Evolutionary conservation across 2,113 vertebrate genomes (phyloP).

Genomic region (Megalops atlanticus): DNA sequence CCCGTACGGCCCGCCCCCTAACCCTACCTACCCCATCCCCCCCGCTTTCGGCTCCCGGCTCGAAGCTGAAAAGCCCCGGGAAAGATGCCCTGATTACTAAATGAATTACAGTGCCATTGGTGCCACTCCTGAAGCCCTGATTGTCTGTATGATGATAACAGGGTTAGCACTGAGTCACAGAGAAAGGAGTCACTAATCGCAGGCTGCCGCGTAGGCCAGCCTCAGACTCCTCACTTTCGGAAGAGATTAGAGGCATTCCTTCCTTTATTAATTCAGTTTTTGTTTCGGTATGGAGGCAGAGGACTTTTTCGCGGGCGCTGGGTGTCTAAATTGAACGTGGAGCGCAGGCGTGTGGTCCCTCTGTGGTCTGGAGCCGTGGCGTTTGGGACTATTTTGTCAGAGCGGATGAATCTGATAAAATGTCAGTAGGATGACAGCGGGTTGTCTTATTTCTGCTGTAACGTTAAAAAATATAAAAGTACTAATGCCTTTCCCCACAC

Average conservation of each 20-base stretch:
- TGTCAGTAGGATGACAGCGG: not conserved
- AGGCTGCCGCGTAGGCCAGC: slow-evolving; percentile 33
- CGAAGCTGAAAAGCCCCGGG: slow-evolving; percentile 44
- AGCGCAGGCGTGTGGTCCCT: not conserved
- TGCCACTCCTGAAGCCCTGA: slow-evolving; percentile 63
- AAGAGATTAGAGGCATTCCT: slow-evolving; percentile 34
- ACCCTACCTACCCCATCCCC: slow-evolving; percentile 34
- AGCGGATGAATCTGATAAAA: not conserved
- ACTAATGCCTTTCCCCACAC: not conserved
- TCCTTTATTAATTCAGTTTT: slow-evolving; percentile 26
- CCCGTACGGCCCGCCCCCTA: too few species aligned
- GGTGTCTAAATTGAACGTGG: not conserved
- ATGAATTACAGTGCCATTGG: slow-evolving; percentile 52
- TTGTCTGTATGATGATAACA: slow-evolving; percentile 65
- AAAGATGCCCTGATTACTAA: slow-evolving; percentile 73
- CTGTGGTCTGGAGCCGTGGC: not conserved
- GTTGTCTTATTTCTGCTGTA: not conserved
- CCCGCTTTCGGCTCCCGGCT: slow-evolving; percentile 38
- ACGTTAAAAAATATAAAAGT: not conserved
- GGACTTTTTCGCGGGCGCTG: not conserved
- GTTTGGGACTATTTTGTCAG: not conserved
- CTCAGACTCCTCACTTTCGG: slow-evolving; percentile 34
- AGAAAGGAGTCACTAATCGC: slow-evolving; percentile 39
- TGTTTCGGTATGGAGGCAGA: not conserved
- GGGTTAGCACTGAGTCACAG: slow-evolving; percentile 55